These are phyloP conservation scores for Lepilemur ruficaudatus DNA, from an alignment of 2,797 vertebrate species.

Conservation along the genomic window DNA sequence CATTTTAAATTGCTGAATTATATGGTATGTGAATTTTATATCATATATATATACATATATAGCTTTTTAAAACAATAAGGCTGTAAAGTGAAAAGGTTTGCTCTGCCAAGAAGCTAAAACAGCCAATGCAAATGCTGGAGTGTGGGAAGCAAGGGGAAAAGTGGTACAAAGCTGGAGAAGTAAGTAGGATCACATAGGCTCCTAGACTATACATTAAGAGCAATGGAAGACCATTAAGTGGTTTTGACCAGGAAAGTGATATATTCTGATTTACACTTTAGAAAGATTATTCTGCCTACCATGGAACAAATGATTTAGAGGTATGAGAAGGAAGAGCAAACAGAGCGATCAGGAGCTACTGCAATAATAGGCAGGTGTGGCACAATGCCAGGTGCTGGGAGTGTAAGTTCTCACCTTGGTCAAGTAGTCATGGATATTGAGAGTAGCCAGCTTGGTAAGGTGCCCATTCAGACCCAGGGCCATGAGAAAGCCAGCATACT, in stretches of 20 bases:
- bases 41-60: not conserved
- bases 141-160: not conserved
- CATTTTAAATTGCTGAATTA: not conserved
- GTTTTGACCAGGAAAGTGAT: not conserved
- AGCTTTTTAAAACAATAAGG: not conserved
- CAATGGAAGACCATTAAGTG: not conserved
- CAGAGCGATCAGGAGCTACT: not conserved
- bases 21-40: not conserved
- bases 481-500: slow-evolving; percentile 98
- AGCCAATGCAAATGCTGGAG: no score
- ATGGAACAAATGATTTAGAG: not conserved
- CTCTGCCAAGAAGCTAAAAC: not conserved
- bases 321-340: not conserved
- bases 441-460: slow-evolving; percentile 96
- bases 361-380: not conserved
- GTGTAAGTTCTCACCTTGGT: slow-evolving; percentile 91
- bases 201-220: not conserved
- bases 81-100: not conserved
- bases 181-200: not conserved
- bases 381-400: not conserved
- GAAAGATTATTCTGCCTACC: not conserved
- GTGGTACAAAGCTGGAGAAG: not conserved
- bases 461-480: slow-evolving; percentile 97
- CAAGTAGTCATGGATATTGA: slow-evolving; percentile 98
- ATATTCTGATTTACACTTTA: not conserved